These are phyloP conservation scores for Fabriciana adippe DNA, from an alignment of 2,888 invertebrate species.

Conservation along the genomic window DNA sequence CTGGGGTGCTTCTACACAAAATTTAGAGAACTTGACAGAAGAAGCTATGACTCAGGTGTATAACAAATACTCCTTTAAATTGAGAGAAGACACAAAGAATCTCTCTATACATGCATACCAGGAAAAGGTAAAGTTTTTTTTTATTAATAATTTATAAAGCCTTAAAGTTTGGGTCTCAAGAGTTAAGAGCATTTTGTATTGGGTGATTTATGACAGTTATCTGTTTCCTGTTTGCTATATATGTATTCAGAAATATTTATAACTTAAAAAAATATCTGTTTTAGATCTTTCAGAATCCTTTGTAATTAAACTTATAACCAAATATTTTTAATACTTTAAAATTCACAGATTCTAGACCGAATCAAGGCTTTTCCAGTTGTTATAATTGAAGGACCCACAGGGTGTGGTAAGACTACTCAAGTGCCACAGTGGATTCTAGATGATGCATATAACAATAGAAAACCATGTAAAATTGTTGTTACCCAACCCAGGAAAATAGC, in stretches of 20 bases:
- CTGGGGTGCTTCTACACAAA: conserved; percentile 51
- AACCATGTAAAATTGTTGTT: conserved; percentile 92
- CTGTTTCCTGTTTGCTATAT: no score
- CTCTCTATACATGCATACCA: conserved; percentile 68
- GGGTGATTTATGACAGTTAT: no score
- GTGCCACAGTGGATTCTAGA: conserved; percentile 97
- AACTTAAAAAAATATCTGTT: no score
- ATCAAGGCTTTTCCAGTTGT: conserved; percentile 88
- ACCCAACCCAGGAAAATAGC: conserved; percentile 97
- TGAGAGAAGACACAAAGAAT: conserved; percentile 62
- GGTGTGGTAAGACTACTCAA: conserved; percentile 95
- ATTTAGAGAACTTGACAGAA: conserved; percentile 59
- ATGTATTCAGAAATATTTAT: no score
- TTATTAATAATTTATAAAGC: not conserved
- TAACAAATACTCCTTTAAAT: conserved; percentile 70
- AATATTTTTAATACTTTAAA: not conserved
- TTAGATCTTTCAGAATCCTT: no score
- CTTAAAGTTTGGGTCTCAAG: no score
- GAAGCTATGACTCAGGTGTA: conserved; percentile 72
- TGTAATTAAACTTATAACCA: no score
- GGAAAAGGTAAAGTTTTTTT: conserved; percentile 50
- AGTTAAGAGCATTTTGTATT: no score
- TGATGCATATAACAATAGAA: conserved; percentile 83
- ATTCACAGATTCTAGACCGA: conserved; percentile 84
- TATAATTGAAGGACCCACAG: conserved; percentile 95